Percentiles rank a stretch among this genome's conserved stretches.
Evolutionary conservation across 2,113 vertebrate genomes (phyloP).

Genomic region (Thunnus maccoyii): DNA sequence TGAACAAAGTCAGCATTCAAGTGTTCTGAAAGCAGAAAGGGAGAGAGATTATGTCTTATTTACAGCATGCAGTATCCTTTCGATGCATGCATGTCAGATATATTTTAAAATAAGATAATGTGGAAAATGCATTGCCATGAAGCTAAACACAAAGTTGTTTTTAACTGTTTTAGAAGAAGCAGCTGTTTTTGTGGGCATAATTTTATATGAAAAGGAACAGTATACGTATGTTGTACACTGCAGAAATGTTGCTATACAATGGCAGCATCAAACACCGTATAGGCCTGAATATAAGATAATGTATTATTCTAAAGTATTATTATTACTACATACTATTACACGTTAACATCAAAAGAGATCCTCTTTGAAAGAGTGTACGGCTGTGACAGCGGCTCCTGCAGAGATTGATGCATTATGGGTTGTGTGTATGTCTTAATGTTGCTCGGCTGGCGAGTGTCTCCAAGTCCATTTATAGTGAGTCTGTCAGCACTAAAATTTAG

Average conservation of each 20-base stretch:
- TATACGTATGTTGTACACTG: background rate
- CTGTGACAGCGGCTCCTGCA: no score
- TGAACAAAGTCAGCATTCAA: conserved; percentile 93
- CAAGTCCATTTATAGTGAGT: no score
- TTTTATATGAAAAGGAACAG: background rate
- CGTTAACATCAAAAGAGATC: no score
- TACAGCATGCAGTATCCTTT: background rate
- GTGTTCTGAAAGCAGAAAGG: conserved; percentile 87
- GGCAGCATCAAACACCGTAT: background rate
- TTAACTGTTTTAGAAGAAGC: background rate
- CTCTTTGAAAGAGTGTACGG: no score
- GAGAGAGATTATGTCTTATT: background rate
- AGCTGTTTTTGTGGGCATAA: background rate
- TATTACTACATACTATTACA: no score
- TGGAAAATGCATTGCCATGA: background rate
- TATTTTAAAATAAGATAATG: background rate
- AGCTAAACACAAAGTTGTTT: background rate
- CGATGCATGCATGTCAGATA: background rate
- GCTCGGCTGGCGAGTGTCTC: no score
- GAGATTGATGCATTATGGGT: no score
- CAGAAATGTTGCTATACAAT: no score
- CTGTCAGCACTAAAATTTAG: no score
- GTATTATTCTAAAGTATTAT: no score
- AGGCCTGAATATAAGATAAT: no score
- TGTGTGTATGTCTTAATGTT: no score